Base-by-base conservation (phyloP, 2,113 vertebrate species). In the Catagonus wagneri region DNA sequence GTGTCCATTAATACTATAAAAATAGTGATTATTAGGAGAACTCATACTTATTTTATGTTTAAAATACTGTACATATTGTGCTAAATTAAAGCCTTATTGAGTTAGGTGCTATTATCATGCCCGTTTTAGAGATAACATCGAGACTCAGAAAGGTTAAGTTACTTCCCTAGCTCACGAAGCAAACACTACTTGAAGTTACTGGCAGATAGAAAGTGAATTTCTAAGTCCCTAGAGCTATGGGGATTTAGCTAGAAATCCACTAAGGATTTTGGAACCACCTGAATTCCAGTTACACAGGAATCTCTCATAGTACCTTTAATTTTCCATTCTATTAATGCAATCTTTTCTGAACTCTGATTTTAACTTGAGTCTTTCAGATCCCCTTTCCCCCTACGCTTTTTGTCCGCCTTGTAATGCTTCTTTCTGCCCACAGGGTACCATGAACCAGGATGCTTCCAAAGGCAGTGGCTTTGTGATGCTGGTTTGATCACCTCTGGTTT, bases 291-390 rank as follows among this genome's bases (percentile, higher is more conserved):
- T 22, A n/a, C 54, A 60, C 7, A 23, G 3, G 13, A 68, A 22
- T n/a, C 44, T 83, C 17, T 86, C 58, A 58, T 0, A 87, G 23
- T 27, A n/a, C 27, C 23, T 89, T 68, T 52, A 76, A 79, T n/a
- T 69, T 58, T 89, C 69, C 65, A 20, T 78, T 58, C 74, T 81
- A 13, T 22, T 19, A 84, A 61, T 58, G 23, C 4, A 76, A 10
- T 20, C 36, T 81, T 90, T 81, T 83, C 74, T 39, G 54, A 81
- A 85, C 14, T 36, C 10, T 1, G 23, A 56, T 89, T 97, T 90
- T 65, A 86, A 69, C 39, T 69, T 74, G 54, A 52, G 6, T 52
- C 63, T 84, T 90, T 92, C 11, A 7, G 22, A 69, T 32, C 16
- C 10, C 8, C 9, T 1, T 23, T 34, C 25, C 16, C 1, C 17